Conservation (phyloP, 64 coral and sea anemone species). For the Hydrozoanthus tunicans region DNA sequence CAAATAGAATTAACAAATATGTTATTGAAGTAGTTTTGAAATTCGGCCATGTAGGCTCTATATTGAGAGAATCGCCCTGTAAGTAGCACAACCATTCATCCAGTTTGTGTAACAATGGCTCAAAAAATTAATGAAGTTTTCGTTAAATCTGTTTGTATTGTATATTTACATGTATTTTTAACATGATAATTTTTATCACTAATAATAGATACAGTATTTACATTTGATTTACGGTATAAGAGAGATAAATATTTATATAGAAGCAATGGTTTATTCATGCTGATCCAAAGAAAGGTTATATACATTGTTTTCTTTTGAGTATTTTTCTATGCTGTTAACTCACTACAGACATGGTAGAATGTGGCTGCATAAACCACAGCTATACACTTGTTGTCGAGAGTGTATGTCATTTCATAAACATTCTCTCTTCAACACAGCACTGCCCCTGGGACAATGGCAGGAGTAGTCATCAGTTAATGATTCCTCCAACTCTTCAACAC, state of each 20-base stretch:
- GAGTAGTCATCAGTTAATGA: background rate
- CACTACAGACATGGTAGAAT: background rate
- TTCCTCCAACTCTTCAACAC: background rate
- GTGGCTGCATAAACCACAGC: conserved; percentile 2
- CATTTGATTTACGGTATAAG: background rate
- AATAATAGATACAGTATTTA: background rate
- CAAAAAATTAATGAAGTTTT: background rate
- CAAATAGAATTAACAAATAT: too few relatives aligned
- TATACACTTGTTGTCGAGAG: background rate
- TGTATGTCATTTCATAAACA: conserved; percentile 1
- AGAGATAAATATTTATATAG: background rate
- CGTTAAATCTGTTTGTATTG: background rate
- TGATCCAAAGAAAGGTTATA: background rate
- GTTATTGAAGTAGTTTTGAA: too few relatives aligned
- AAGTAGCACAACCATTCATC: background rate
- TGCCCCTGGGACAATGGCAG: background rate
- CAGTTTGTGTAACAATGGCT: background rate
- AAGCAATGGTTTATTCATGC: conserved; percentile 4
- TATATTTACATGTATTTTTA: conserved; percentile 2
- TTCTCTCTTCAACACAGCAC: background rate
- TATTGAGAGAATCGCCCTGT: background rate
- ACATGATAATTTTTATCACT: background rate
- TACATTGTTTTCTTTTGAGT: background rate
- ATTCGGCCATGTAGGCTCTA: too few relatives aligned
- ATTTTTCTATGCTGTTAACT: background rate